Evolutionary conservation across 2,888 invertebrate genomes (phyloP).

Genomic region (Agrotis ipsilon): DNA sequence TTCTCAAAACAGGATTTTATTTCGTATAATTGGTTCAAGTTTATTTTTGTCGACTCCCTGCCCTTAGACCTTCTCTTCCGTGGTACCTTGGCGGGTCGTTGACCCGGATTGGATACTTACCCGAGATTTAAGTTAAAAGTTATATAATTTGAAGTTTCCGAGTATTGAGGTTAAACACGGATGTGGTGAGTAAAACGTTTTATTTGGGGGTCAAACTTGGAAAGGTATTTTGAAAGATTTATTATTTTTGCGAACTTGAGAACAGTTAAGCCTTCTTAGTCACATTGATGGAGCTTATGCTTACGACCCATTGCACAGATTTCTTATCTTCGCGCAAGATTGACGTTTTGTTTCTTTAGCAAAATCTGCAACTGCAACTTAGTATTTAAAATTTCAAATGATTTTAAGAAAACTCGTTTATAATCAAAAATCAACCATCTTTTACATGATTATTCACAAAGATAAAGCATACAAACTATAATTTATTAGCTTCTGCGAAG

Average conservation of each 20-base stretch:
- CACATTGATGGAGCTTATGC: too few species aligned
- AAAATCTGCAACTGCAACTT: too few species aligned
- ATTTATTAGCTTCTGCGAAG: too few species aligned
- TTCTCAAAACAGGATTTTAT: neutral
- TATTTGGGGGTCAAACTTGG: slow-evolving; percentile 8
- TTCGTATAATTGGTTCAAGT: slow-evolving; percentile 11
- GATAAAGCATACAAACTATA: too few species aligned
- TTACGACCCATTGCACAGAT: too few species aligned
- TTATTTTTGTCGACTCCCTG: neutral
- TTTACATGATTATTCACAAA: too few species aligned
- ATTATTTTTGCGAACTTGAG: neutral
- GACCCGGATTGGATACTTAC: slow-evolving; percentile 31
- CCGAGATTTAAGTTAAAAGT: neutral
- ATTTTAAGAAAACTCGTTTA: too few species aligned
- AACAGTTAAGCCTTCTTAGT: neutral
- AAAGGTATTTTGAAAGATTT: slow-evolving; percentile 6
- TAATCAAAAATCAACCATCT: too few species aligned
- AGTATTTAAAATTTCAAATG: too few species aligned
- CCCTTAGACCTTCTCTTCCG: slow-evolving; percentile 57
- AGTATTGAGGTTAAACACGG: slow-evolving; percentile 27
- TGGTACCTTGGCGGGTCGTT: slow-evolving; percentile 44
- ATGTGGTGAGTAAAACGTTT: slow-evolving; percentile 12
- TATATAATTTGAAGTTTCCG: slow-evolving; percentile 19
- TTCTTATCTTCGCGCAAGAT: too few species aligned
- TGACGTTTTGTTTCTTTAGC: too few species aligned